phyloP scores from a whole-genome alignment of 2,113 vertebrate species.

The Sander lucioperca region DNA sequence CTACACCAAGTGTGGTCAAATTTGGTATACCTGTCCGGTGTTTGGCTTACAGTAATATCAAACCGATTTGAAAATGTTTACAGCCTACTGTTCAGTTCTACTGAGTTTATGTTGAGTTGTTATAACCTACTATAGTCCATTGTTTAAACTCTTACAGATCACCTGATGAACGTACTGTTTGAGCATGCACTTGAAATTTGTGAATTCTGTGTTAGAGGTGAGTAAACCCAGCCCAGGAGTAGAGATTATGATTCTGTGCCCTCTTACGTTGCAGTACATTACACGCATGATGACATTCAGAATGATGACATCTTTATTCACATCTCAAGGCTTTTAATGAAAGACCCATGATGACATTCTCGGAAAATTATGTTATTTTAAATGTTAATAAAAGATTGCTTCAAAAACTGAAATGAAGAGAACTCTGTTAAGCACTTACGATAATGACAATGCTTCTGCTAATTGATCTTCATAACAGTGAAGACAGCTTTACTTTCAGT shows the following conservation, averaged over 20 bases:
- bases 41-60: no score
- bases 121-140: no score
- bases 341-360: not conserved
- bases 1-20: no score
- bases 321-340: not conserved
- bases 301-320: not conserved
- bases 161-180: not conserved
- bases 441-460: not conserved
- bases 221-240: no score
- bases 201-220: not conserved
- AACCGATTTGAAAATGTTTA: no score
- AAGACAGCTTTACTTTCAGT: not conserved
- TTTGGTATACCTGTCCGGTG: no score
- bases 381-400: not conserved
- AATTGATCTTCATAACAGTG: not conserved
- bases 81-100: no score
- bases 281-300: not conserved
- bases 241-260: not conserved
- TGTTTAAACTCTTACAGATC: not conserved
- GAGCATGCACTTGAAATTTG: not conserved
- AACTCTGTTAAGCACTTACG: slow-evolving; percentile 7
- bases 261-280: not conserved
- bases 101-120: no score
- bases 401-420: not conserved
- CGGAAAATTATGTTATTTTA: not conserved